A percentile compares a stretch with the other conserved stretches of the same genome.
phyloP scores from a whole-genome alignment of 2,797 vertebrate genomes.

The Hydrocynus forskahlii region DNA sequence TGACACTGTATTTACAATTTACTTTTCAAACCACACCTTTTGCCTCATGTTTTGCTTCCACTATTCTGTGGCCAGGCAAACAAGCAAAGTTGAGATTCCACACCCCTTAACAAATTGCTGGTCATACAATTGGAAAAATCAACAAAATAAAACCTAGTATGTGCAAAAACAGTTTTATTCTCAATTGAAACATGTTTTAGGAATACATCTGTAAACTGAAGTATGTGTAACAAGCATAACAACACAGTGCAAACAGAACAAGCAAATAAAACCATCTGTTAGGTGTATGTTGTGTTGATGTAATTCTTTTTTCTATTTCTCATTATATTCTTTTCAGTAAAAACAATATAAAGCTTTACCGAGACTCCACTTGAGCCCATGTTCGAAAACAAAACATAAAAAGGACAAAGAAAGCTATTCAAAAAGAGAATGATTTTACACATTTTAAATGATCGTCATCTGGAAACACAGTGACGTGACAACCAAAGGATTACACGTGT shows the following conservation, averaged over 20 bases:
- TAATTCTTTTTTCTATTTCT: neutral
- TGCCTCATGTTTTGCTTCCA: too few relatives aligned
- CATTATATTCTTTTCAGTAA: conserved; percentile 3
- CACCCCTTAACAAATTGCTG: too few relatives aligned
- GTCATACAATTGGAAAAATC: neutral
- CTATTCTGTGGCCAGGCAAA: too few relatives aligned
- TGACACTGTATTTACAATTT: too few relatives aligned
- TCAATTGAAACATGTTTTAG: conserved; percentile 2
- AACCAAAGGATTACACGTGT: conserved; percentile 2
- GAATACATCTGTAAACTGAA: conserved; percentile 1
- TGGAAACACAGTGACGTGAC: conserved; percentile 13
- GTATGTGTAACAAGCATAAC: neutral
- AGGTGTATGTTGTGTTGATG: neutral
- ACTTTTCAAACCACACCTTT: too few relatives aligned
- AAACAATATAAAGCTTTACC: neutral
- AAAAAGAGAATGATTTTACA: neutral
- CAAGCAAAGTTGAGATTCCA: too few relatives aligned
- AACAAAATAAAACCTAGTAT: neutral
- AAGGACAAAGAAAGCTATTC: neutral
- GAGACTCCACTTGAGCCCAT: neutral
- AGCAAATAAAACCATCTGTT: neutral
- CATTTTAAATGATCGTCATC: neutral
- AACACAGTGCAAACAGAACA: conserved; percentile 9
- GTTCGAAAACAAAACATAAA: neutral
- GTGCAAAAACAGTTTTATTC: neutral